phyloP scores from a whole-genome alignment of 2,888 invertebrate species.

The Cheilosia vulpina region DNA sequence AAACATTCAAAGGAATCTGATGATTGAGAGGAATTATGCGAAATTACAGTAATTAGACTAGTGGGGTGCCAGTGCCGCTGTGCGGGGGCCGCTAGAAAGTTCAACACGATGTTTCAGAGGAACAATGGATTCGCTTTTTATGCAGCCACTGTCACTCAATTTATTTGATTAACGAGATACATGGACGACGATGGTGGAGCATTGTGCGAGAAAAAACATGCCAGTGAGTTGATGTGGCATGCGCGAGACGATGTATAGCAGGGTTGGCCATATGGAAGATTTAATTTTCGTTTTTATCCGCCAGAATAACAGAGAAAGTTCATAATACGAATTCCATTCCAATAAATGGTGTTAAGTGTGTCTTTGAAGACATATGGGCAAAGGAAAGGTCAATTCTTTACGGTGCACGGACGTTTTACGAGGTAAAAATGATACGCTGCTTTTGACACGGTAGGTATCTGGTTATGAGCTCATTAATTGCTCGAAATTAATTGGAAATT shows the following conservation, averaged over 20 bases:
- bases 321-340: constrained; percentile 4
- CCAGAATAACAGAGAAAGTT: constrained; percentile 46
- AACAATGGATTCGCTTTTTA: constrained; percentile 68
- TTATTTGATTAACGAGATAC: constrained; percentile 71
- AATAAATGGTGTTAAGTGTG: background rate
- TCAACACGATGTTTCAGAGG: constrained; percentile 38
- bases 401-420: background rate
- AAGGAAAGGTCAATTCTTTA: constrained; percentile 3
- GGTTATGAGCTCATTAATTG: too few species aligned
- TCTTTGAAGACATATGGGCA: background rate
- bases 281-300: constrained; percentile 20
- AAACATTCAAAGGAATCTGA: constrained; percentile 30
- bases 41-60: constrained; percentile 66
- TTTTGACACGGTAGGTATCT: too few species aligned
- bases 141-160: constrained; percentile 71
- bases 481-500: too few species aligned
- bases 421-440: too few species aligned
- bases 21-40: constrained; percentile 70
- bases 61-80: constrained; percentile 36
- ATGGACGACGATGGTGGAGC: constrained; percentile 26
- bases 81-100: constrained; percentile 6
- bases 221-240: constrained; percentile 20
- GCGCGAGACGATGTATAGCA: constrained; percentile 8
- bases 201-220: constrained; percentile 51
- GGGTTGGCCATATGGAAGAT: constrained; percentile 25